These are phyloP conservation scores for Ophiodon elongatus DNA, from an alignment of 2,113 vertebrate species.

Conservation along the genomic window DNA sequence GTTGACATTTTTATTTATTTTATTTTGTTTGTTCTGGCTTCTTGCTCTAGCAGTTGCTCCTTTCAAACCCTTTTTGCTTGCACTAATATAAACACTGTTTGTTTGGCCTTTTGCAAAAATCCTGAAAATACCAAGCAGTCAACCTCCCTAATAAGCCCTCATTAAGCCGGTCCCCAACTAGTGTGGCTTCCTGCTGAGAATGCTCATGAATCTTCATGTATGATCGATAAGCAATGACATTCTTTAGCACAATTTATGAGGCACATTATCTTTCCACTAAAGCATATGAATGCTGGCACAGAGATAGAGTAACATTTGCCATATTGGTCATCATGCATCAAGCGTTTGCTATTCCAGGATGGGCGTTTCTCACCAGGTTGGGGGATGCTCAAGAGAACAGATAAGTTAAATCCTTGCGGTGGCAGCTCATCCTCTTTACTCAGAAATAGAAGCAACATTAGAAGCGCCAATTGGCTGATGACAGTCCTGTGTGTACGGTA, in stretches of 20 bases:
- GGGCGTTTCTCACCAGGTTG: constrained; percentile 44
- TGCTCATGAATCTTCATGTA: constrained; percentile 31
- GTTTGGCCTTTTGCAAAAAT: constrained; percentile 60
- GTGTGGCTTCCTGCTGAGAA: constrained; percentile 37
- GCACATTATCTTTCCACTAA: constrained; percentile 25
- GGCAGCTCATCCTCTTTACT: constrained; percentile 58
- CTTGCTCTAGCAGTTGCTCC: background rate
- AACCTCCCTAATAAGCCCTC: constrained; percentile 50
- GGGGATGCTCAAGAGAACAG: constrained; percentile 48
- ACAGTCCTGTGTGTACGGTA: constrained; percentile 65
- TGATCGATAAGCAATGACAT: constrained; percentile 63
- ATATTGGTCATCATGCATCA: constrained; percentile 43
- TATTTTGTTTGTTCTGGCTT: background rate
- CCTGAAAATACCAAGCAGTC: constrained; percentile 42
- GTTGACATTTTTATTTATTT: background rate
- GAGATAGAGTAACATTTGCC: constrained; percentile 38
- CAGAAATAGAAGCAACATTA: constrained; percentile 64
- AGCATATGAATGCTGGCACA: constrained; percentile 5
- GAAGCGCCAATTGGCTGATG: constrained; percentile 66
- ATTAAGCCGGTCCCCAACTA: constrained; percentile 29
- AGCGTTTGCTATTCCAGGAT: constrained; percentile 31
- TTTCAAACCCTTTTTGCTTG: constrained; percentile 33
- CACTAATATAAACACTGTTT: constrained; percentile 42
- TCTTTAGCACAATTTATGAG: constrained; percentile 50
- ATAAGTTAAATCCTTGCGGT: constrained; percentile 59